Evolutionary conservation across 2,888 invertebrate species (phyloP), one percentile per base, ranked within the genome.

Genomic region (Acanthosoma haemorrhoidale): DNA sequence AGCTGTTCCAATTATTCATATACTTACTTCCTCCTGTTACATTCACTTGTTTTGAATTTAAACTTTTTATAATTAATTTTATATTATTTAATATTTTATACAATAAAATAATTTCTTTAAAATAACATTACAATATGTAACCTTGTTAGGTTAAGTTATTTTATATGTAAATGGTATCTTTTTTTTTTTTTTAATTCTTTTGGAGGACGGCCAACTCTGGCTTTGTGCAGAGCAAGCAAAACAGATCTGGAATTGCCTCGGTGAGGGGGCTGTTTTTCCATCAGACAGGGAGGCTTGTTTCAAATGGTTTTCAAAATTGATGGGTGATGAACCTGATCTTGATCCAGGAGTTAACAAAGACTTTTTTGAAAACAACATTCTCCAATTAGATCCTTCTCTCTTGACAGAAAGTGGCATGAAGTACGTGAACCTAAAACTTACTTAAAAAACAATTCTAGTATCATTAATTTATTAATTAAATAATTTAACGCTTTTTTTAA

Each of bases 261-360:
- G 96, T 2, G 96, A 96, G 79, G 89, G 89, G 78, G 95, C 96
- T 11, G 93, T 95, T 11, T 96, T 95, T 80, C 85, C 90, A 13
- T 88, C 90, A 1, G 97, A 98, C 80, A 86, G 96, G 39, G 97
- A 98, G 80, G 94, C 96, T 34, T 96, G 97, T 81, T 98, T 97
- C 82, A 92, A 94, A 77, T 97, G 97, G 97, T 97, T 96, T 82
- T 94, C 96, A 39, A 96, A 96, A 82, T 82, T 95, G 38, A 94
- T 95, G 94, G 93, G 93, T 16, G 96, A 96, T 76, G 96, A 97
- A 79, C 96, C 96, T 0, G 97, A 97, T 80, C 82, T 97, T 68
- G 97, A 97, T 82, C 96, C 96, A 1, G 94, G 94, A 76, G 94
- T 96, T 70, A 95, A 94, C 78, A 88, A 91, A 79, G 94, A 94